Conservation (phyloP, 1,140 invertebrate species). For the Drosophila novamexicana region DNA sequence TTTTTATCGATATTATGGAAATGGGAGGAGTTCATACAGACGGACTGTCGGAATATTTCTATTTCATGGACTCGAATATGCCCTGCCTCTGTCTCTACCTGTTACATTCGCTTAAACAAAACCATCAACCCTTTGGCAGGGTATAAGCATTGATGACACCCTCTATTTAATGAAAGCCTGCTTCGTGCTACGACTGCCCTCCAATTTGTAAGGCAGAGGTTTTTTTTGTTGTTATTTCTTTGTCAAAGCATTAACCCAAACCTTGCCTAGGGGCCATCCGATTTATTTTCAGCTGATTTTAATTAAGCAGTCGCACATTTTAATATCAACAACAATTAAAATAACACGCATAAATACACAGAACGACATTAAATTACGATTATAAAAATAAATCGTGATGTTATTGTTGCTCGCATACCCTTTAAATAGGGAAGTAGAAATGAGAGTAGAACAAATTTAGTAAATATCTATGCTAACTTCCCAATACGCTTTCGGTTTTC, state of each 20-base stretch:
- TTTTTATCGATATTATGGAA: too few relatives aligned
- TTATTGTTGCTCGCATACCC: constrained; percentile 14
- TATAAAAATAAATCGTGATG: constrained; percentile 35
- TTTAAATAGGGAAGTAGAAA: not conserved
- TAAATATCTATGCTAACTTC: too few relatives aligned
- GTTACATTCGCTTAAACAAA: too few relatives aligned
- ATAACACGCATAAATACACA: constrained; percentile 52
- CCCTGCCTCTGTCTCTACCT: too few relatives aligned
- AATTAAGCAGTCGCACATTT: constrained; percentile 71
- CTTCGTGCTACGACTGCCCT: not conserved
- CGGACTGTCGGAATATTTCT: too few relatives aligned
- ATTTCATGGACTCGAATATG: too few relatives aligned
- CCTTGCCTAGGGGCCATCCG: not conserved
- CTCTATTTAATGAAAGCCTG: not conserved
- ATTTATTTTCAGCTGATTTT: constrained; percentile 64
- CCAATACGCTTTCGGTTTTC: too few relatives aligned
- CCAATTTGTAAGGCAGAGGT: constrained; percentile 5
- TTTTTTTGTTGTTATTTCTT: not conserved
- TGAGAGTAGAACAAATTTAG: not conserved
- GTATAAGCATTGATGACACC: not conserved
- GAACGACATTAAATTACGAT: constrained; percentile 59
- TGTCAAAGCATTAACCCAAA: not conserved
- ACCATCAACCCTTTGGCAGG: too few relatives aligned
- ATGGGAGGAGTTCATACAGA: too few relatives aligned
- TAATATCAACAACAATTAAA: constrained; percentile 74